Evolutionary conservation across 2,888 invertebrate genomes (phyloP).

Genomic region (Craniophora ligustri): DNA sequence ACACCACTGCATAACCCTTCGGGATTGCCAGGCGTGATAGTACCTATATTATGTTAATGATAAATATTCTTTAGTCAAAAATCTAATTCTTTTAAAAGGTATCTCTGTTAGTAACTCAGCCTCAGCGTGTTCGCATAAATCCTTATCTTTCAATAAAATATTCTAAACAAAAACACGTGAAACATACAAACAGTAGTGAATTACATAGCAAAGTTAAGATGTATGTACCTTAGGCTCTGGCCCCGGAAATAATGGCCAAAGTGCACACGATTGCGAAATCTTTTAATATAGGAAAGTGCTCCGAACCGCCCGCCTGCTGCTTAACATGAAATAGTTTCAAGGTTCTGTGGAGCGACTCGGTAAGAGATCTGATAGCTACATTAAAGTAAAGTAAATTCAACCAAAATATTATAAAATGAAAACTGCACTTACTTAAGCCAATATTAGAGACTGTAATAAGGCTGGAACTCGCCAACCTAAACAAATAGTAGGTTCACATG

Average conservation of each 20-base stretch:
- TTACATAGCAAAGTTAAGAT: constrained; percentile 50
- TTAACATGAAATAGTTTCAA: constrained; percentile 41
- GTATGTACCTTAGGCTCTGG: constrained; percentile 33
- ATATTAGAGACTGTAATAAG: no score
- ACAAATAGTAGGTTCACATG: no score
- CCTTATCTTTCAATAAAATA: background rate
- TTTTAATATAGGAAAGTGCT: constrained; percentile 69
- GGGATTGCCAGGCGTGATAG: no score
- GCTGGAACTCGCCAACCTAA: no score
- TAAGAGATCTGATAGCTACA: background rate
- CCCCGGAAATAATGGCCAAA: constrained; percentile 49
- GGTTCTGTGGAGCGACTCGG: constrained; percentile 19
- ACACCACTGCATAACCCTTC: no score
- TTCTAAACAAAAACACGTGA: background rate
- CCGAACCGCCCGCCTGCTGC: constrained; percentile 13
- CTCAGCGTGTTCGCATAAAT: background rate
- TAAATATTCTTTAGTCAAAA: no score
- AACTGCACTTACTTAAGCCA: no score
- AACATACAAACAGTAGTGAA: constrained; percentile 15
- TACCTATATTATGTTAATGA: no score
- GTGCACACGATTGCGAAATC: constrained; percentile 62
- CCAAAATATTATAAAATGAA: no score
- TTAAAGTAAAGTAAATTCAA: no score
- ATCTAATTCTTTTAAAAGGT: no score
- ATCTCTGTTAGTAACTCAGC: no score